Base-by-base conservation (phyloP, 2,888 invertebrate genomes). In the Drosophila monieri region DNA sequence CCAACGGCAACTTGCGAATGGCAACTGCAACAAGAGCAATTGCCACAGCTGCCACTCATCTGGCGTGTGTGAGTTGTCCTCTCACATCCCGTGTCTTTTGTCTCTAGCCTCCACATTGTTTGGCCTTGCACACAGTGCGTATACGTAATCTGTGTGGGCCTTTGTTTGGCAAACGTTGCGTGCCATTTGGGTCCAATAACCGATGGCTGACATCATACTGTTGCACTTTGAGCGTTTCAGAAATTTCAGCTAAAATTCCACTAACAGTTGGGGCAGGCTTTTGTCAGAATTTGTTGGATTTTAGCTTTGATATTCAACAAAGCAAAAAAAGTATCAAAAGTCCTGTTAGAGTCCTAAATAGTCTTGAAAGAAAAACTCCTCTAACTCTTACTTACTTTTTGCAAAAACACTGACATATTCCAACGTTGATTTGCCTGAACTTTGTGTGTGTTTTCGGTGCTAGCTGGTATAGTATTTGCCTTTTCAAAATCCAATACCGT, bases 71-170 rank as follows among this genome's bases (percentile, higher is more conserved):
- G 44, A 41, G 15, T 18, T 47, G 12, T 12, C 46, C 47, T 32
- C 32, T 12, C 27, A 27, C 27, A 27, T 27, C 27, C 27, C 25
- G 14, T 30, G 23, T 21, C 60, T 49, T 57, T 68, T 48, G 47
- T 69, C 41, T 58, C 35, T 23, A 3, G 9, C 27, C 51, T 25
- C 35, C 27, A 15, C 59, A 54, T 49, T 43, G 69, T 54, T 54
- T 47, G 71, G 71, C 55, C 54, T 67, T 67, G 49, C 65, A 55
- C 23, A 43, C 62, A 43, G 14, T 49, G 71, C 81, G 85, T 76
- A 81, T 85, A 85, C 85, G 68, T 78, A 81, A 79, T 66, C 55
- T 68, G 55, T 41, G 23, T 41, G 43, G 39, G 23, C 44, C 27
- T 18, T 44, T 61, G 49, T 61, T 47, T 30, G 55, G 32, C 56